phyloP scores from a whole-genome alignment of 2,113 vertebrate species.

The Oncorhynchus keta region DNA sequence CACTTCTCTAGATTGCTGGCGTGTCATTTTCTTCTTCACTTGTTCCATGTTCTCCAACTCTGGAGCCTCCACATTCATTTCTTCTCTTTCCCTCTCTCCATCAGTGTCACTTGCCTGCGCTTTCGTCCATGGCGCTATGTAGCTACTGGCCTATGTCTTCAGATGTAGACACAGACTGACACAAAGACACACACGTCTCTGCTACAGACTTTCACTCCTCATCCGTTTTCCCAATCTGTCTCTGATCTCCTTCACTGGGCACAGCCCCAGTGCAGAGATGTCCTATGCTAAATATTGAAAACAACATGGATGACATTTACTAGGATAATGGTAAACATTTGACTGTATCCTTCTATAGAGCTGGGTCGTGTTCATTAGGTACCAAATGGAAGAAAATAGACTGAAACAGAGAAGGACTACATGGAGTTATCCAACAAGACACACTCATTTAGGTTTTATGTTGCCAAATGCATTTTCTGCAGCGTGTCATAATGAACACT shows the following conservation, averaged over 20 bases:
- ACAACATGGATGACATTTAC: conserved; percentile 63
- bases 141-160: conserved; percentile 41
- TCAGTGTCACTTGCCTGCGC: conserved; percentile 26
- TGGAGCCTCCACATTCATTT: background rate
- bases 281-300: conserved; percentile 45
- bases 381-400: too few species aligned
- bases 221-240: conserved; percentile 2
- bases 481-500: too few species aligned
- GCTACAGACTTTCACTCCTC: background rate
- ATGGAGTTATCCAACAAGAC: too few species aligned
- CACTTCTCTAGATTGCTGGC: background rate
- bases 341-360: conserved; percentile 11
- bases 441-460: too few species aligned
- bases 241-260: conserved; percentile 18
- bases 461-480: too few species aligned
- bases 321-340: conserved; percentile 36
- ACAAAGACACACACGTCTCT: background rate
- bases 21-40: background rate
- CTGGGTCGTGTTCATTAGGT: conserved; percentile 14
- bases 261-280: conserved; percentile 36
- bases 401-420: too few species aligned
- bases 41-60: background rate
- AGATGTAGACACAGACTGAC: background rate
- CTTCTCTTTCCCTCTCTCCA: conserved; percentile 16
- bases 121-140: conserved; percentile 36